These are phyloP conservation scores for Acanthisitta chloris DNA, from an alignment of 2,113 vertebrate species.

Conservation along the genomic window DNA sequence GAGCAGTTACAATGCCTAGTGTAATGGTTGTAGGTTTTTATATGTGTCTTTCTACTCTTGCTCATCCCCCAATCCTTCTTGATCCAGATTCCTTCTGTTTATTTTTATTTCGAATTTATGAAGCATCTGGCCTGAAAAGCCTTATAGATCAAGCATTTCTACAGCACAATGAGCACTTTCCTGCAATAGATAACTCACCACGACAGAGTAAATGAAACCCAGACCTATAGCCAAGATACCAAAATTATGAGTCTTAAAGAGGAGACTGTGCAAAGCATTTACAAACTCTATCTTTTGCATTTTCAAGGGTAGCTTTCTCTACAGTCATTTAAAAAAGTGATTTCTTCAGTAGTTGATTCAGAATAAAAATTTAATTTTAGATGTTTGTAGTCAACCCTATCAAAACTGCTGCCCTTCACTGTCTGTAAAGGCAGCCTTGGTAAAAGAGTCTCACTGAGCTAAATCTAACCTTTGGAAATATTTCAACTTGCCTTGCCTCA, in stretches of 20 bases:
- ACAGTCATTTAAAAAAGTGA: neutral
- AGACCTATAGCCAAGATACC: neutral
- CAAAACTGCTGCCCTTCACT: neutral
- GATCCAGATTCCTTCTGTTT: neutral
- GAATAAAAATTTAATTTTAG: neutral
- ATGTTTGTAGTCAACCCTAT: neutral
- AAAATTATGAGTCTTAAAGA: neutral
- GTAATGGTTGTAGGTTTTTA: neutral
- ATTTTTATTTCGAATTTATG: neutral
- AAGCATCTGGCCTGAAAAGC: neutral
- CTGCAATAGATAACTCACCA: neutral
- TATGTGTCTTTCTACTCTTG: neutral
- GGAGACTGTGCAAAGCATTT: neutral
- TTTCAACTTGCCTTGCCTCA: neutral
- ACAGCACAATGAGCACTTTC: neutral
- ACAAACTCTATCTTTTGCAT: neutral
- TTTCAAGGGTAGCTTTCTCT: neutral
- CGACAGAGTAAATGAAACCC: neutral
- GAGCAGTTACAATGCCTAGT: neutral
- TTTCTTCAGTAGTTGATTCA: neutral
- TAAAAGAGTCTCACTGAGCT: neutral
- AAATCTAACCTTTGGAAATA: neutral
- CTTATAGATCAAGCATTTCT: neutral
- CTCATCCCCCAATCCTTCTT: neutral
- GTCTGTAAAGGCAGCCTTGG: neutral